These are phyloP conservation scores for Pterocles burchelli DNA, from an alignment of 2,113 vertebrate species.

Conservation along the genomic window DNA sequence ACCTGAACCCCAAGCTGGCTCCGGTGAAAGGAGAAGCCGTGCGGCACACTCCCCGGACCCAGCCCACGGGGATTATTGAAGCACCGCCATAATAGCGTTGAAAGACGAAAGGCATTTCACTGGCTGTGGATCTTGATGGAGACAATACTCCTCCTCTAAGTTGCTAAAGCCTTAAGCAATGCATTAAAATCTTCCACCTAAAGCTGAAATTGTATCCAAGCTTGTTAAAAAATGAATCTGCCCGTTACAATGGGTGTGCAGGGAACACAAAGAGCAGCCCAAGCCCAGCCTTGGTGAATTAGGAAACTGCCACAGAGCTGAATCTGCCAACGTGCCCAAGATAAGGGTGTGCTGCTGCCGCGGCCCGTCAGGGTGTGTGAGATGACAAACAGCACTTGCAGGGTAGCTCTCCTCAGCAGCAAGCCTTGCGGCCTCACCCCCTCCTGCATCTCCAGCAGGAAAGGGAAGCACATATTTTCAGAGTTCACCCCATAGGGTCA, in stretches of 20 bases:
- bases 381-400: background rate
- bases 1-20: background rate
- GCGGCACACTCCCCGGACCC: background rate
- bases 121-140: background rate
- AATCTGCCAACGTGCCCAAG: background rate
- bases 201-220: background rate
- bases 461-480: constrained; percentile 22
- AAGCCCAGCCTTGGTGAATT: background rate
- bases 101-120: background rate
- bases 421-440: background rate
- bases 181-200: background rate
- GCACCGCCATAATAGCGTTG: background rate
- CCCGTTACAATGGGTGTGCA: background rate
- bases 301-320: background rate
- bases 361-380: background rate
- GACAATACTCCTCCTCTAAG: background rate
- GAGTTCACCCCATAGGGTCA: background rate
- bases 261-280: background rate
- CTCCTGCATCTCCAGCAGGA: background rate
- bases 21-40: background rate
- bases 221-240: background rate
- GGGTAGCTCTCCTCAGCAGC: background rate
- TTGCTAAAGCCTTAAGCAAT: background rate
- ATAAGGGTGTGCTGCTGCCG: constrained; percentile 1
- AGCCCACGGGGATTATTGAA: background rate